phyloP scores from a whole-genome alignment of 2,888 invertebrate genomes.

The Strigamia crassipes region DNA sequence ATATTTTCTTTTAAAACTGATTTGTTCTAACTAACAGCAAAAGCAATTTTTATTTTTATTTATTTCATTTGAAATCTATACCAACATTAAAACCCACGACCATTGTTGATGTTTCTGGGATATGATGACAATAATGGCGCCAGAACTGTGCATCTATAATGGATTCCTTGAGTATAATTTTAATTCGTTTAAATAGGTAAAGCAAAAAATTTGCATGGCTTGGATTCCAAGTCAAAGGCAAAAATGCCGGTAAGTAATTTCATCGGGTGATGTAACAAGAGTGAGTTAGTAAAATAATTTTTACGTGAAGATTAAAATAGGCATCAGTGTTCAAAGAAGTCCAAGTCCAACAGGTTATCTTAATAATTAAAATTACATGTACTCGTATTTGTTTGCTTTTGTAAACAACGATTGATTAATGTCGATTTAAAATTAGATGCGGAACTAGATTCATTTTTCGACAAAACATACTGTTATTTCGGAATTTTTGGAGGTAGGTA shows the following conservation, averaged over 20 bases:
- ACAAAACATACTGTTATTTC: not conserved
- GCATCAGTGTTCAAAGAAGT: not conserved
- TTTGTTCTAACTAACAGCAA: too few relatives aligned
- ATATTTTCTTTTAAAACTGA: too few relatives aligned
- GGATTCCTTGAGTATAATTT: not conserved
- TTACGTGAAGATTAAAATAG: slow-evolving; percentile 10
- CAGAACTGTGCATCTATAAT: not conserved
- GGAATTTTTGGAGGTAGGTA: not conserved
- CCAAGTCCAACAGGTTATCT: slow-evolving; percentile 36
- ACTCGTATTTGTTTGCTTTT: not conserved
- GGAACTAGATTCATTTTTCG: not conserved
- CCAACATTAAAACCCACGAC: too few relatives aligned
- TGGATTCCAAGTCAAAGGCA: slow-evolving; percentile 12
- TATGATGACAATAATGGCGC: not conserved
- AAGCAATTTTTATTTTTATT: too few relatives aligned
- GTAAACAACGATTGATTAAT: not conserved
- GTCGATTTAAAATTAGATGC: not conserved
- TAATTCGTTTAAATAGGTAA: not conserved
- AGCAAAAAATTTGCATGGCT: slow-evolving; percentile 14
- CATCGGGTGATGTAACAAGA: not conserved
- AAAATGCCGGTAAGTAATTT: slow-evolving; percentile 31
- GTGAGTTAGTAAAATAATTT: not conserved
- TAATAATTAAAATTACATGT: not conserved
- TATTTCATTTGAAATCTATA: too few relatives aligned
- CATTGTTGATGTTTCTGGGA: too few relatives aligned